phyloP scores from a whole-genome alignment of 2,113 vertebrate species.

The Peromyscus californicus region DNA sequence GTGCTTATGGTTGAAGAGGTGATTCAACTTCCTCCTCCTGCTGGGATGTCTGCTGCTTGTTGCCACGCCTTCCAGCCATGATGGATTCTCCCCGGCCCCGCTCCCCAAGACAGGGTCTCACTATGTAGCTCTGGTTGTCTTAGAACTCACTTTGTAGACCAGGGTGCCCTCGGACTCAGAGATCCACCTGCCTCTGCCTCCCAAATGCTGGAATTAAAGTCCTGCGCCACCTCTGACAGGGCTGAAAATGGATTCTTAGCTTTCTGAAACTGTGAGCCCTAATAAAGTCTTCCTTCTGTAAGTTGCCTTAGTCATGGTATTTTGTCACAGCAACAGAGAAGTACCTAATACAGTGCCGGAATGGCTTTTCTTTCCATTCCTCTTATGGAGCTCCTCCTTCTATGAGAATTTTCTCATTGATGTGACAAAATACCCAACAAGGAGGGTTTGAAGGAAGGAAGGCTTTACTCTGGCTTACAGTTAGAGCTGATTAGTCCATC shows the following conservation, averaged over 20 bases:
- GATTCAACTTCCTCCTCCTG: neutral
- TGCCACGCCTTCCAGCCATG: neutral
- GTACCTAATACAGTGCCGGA: neutral
- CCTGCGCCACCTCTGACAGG: neutral
- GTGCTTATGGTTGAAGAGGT: neutral
- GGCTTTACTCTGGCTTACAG: too few relatives aligned
- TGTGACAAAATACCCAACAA: neutral
- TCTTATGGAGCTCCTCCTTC: neutral
- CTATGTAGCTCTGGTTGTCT: neutral
- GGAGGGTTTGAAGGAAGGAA: neutral
- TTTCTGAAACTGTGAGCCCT: neutral
- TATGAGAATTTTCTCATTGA: neutral
- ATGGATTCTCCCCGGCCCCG: neutral
- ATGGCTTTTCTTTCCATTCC: neutral
- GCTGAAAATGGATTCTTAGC: neutral
- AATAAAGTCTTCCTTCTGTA: neutral
- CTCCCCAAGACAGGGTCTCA: neutral
- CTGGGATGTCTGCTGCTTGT: neutral
- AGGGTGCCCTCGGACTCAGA: neutral
- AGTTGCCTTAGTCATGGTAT: neutral
- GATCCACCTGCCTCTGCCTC: neutral
- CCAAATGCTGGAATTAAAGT: neutral
- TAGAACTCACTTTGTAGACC: neutral
- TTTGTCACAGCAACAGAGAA: neutral
- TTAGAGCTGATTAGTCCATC: neutral